Percentiles rank a stretch among this genome's conserved stretches.
phyloP scores from a whole-genome alignment of 2,113 vertebrate genomes.

The Siniperca knerii region DNA sequence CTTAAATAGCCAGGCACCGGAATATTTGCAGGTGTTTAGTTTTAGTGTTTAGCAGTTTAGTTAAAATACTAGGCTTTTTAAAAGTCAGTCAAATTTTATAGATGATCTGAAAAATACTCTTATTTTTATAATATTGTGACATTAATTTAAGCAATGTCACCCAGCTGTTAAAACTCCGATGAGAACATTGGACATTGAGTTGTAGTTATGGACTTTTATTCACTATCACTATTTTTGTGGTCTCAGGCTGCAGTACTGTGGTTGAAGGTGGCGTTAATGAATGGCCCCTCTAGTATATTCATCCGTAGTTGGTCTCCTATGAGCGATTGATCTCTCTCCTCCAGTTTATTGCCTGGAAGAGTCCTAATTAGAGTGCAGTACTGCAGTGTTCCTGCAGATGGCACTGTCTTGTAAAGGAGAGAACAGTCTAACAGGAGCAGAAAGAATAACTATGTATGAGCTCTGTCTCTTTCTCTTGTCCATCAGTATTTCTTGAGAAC shows the following conservation, averaged over 20 bases:
- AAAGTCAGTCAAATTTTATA: background rate
- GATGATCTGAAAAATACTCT: background rate
- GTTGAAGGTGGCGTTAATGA: constrained; percentile 36
- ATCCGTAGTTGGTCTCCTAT: constrained; percentile 33
- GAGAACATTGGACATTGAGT: background rate
- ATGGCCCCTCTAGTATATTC: background rate
- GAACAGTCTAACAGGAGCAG: background rate
- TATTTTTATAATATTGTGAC: background rate
- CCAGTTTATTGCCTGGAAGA: constrained; percentile 18
- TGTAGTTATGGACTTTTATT: too few species aligned
- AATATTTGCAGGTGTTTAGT: background rate
- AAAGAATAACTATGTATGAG: background rate
- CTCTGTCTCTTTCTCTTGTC: constrained; percentile 7
- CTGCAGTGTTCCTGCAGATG: constrained; percentile 37
- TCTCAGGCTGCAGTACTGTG: background rate
- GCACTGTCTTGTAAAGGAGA: constrained; percentile 46
- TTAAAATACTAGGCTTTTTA: background rate
- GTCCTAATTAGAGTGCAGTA: constrained; percentile 39
- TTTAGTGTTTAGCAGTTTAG: background rate
- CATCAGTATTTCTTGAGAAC: constrained; percentile 24
- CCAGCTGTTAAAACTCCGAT: background rate
- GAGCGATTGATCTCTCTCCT: constrained; percentile 44
- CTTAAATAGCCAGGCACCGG: background rate
- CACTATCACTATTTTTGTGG: background rate
- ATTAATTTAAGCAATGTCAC: background rate